A percentile compares a stretch with the other conserved stretches of the same genome.
These are phyloP conservation scores for Larimichthys polyactis DNA, from an alignment of 2,113 vertebrate genomes.

Conservation along the genomic window DNA sequence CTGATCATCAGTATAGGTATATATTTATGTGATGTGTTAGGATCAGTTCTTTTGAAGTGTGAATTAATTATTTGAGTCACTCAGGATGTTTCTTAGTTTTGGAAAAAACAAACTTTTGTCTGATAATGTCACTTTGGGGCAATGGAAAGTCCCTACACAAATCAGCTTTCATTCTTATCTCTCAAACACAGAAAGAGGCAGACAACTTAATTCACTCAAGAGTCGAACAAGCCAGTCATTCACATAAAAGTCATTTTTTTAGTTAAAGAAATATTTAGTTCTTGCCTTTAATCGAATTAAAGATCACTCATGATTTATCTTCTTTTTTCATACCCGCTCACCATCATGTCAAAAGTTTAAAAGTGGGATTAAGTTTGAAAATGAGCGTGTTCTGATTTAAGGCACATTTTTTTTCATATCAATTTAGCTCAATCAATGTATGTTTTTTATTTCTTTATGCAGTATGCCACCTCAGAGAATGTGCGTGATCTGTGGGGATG, in stretches of 20 bases:
- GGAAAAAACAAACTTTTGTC: background rate
- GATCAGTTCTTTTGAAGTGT: background rate
- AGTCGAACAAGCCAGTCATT: background rate
- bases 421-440: background rate
- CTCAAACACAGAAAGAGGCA: too few species aligned
- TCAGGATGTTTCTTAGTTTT: background rate
- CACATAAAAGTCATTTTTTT: background rate
- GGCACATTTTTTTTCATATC: background rate
- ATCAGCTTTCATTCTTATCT: background rate
- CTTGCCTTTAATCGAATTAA: background rate
- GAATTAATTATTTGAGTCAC: background rate
- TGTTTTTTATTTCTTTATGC: slow-evolving; percentile 39
- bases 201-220: background rate
- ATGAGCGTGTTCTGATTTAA: background rate
- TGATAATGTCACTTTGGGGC: background rate
- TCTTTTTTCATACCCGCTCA: background rate
- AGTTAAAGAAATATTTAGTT: background rate
- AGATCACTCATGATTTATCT: background rate
- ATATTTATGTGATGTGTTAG: background rate
- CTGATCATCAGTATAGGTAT: background rate
- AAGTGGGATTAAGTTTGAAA: background rate
- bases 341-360: background rate
- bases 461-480: slow-evolving; percentile 92
- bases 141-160: background rate
- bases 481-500: slow-evolving; percentile 96